These are phyloP conservation scores for Buathra laborator DNA, from an alignment of 2,888 invertebrate species.

Conservation along the genomic window DNA sequence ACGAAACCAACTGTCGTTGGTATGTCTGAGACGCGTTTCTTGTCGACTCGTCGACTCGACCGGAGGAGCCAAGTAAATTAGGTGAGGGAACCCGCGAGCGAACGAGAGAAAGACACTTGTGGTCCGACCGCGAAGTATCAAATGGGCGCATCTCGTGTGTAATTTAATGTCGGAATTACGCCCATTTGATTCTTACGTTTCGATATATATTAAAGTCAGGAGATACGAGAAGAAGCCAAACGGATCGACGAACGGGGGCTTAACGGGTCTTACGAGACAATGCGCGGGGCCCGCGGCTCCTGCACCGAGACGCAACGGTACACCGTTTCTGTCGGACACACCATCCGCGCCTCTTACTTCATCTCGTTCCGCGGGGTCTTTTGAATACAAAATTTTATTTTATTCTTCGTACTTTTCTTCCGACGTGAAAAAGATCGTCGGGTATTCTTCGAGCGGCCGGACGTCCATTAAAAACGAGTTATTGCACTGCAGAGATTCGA, in stretches of 20 bases:
- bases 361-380: constrained; percentile 18
- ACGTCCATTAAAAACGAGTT: background rate
- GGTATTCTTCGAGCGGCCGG: background rate
- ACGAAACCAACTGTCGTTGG: constrained; percentile 5
- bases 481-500: background rate
- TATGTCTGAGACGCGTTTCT: constrained; percentile 39
- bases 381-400: constrained; percentile 17
- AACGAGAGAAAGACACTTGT: constrained; percentile 18
- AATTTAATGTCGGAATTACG: background rate
- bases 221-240: constrained; percentile 69
- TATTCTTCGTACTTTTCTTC: background rate
- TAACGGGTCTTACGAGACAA: constrained; percentile 75
- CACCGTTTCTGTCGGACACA: constrained; percentile 9
- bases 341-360: constrained; percentile 26
- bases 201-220: background rate
- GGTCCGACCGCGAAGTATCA: background rate
- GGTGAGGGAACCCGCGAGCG: constrained; percentile 37
- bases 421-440: background rate
- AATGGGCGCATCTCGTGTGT: background rate
- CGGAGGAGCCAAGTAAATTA: constrained; percentile 51
- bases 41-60: constrained; percentile 29
- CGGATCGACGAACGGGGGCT: constrained; percentile 69
- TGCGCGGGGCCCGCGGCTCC: constrained; percentile 56
- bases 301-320: constrained; percentile 66
- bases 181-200: no score